Conservation (phyloP, 2,113 vertebrate species). For the Callaeas wilsoni region DNA sequence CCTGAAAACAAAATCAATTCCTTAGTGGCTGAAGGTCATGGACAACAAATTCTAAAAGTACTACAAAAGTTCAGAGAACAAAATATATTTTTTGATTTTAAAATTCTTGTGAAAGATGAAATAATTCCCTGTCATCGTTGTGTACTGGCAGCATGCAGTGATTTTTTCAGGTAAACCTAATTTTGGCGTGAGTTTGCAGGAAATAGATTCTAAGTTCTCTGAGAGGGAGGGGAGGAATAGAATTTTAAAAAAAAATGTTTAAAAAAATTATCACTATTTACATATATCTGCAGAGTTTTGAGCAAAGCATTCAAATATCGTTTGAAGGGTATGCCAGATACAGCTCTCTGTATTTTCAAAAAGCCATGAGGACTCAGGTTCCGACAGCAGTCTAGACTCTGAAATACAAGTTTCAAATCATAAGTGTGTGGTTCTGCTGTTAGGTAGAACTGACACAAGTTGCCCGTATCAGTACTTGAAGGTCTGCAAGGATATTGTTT, state of each 20-base stretch:
- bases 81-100: conserved; percentile 90
- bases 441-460: background rate
- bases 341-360: background rate
- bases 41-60: conserved; percentile 85
- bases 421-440: background rate
- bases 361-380: background rate
- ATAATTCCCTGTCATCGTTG: conserved; percentile 90
- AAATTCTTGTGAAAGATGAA: conserved; percentile 84
- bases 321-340: background rate
- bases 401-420: background rate
- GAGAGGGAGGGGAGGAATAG: background rate
- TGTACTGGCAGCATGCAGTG: conserved; percentile 93
- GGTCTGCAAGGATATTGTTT: background rate
- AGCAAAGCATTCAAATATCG: background rate
- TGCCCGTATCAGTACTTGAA: background rate
- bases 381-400: background rate
- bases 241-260: background rate
- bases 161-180: conserved; percentile 90
- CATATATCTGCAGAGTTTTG: background rate
- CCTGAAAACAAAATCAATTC: conserved; percentile 75
- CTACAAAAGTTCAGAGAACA: conserved; percentile 87
- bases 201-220: background rate
- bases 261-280: background rate
- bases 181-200: background rate
- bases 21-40: conserved; percentile 84